These are phyloP conservation scores for Ganaspis brasiliensis DNA, from an alignment of 2,888 invertebrate genomes.

Conservation along the genomic window DNA sequence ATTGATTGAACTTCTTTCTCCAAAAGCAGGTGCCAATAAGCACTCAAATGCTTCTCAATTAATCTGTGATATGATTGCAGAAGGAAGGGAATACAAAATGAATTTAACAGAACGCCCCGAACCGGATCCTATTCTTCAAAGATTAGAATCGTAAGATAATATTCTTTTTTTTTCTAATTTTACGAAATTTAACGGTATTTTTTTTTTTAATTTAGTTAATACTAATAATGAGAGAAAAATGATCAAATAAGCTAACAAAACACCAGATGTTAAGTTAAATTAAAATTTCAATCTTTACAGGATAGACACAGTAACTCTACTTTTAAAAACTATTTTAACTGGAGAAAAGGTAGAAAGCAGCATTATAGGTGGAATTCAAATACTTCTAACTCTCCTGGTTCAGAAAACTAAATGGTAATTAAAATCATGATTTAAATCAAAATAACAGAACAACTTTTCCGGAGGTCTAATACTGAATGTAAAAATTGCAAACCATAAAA, in stretches of 20 bases:
- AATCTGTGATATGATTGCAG: constrained; percentile 91
- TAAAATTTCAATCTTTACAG: constrained; percentile 79
- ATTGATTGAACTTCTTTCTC: constrained; percentile 86
- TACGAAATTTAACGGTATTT: constrained; percentile 6
- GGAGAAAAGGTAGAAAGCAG: constrained; percentile 86
- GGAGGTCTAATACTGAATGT: no score
- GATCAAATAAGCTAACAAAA: no score
- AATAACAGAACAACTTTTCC: neutral
- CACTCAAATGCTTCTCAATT: constrained; percentile 94
- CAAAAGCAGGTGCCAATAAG: constrained; percentile 87
- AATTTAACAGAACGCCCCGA: constrained; percentile 84
- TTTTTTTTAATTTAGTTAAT: no score
- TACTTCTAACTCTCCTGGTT: constrained; percentile 88
- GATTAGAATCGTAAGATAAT: constrained; percentile 87
- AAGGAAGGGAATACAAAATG: constrained; percentile 84
- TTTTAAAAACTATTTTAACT: constrained; percentile 89
- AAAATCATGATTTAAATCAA: constrained; percentile 57
- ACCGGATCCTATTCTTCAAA: constrained; percentile 87
- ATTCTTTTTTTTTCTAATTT: constrained; percentile 44
- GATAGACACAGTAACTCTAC: constrained; percentile 85
- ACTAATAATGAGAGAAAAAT: no score
- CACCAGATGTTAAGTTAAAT: no score
- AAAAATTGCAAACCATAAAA: no score
- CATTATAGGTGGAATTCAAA: constrained; percentile 90
- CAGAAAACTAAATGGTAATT: constrained; percentile 81